phyloP scores from a whole-genome alignment of 2,113 vertebrate genomes.

The Hyla sarda region DNA sequence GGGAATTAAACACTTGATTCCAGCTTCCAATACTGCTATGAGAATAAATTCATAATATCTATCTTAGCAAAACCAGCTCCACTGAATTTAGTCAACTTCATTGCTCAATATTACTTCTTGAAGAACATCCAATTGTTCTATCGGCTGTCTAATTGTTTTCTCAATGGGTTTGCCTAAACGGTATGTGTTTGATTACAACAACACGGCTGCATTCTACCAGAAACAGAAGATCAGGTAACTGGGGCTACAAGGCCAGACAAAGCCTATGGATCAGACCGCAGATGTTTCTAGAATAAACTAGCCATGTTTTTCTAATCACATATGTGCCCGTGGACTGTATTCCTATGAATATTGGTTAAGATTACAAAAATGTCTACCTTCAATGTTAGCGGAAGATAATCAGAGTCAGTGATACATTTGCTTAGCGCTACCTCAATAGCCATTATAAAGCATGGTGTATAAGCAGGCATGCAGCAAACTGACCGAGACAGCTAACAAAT shows the following conservation, averaged over 20 bases:
- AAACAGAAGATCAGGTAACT: neutral
- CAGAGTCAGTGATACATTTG: neutral
- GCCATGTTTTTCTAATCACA: neutral
- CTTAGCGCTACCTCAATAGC: constrained; percentile 47
- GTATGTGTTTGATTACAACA: neutral
- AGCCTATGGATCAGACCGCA: neutral
- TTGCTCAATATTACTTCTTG: neutral
- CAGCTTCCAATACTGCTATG: neutral
- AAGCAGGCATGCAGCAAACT: constrained; percentile 48
- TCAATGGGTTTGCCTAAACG: neutral
- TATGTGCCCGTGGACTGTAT: neutral
- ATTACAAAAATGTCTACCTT: neutral
- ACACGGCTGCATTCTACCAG: neutral
- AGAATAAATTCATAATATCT: neutral
- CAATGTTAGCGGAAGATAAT: neutral
- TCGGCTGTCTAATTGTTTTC: neutral
- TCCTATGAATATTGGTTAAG: neutral
- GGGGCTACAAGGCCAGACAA: neutral
- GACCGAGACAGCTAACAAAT: neutral
- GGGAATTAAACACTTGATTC: neutral
- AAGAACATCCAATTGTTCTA: neutral
- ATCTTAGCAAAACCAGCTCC: constrained; percentile 2
- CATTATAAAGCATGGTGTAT: constrained; percentile 25
- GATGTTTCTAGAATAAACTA: neutral
- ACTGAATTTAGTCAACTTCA: neutral